Evolutionary conservation across 2,888 invertebrate genomes (phyloP), one percentile per base, ranked within the genome.

Genomic region (Noctua comes): DNA sequence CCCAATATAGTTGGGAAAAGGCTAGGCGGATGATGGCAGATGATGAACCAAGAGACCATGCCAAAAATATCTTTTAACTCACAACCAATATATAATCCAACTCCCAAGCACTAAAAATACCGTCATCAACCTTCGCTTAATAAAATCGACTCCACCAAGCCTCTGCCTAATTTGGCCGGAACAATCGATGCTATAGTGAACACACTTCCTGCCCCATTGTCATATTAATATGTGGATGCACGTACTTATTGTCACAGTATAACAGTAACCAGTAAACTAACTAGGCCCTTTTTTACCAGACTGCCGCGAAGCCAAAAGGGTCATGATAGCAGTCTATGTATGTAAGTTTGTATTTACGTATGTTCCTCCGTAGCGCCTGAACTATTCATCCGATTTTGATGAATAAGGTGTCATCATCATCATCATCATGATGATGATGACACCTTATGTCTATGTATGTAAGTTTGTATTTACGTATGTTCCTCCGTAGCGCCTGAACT

Each of bases 201-300:
- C 73, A 71, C 74, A 85, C 74, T 86, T 86, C 88, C 88, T 88
- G 88, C 43, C 65, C 11, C 66, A 85, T 72, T 85, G 86, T 81
- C 68, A 65, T 73, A 76, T 76, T 76, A 69, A 77, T 84, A 79
- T 73, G 51, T 75, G 62, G 13, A 59, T 82, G 83, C 40, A 24
- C 54, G 54, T 43, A 74, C 36, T 18, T 59, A 80, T 80, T 81
- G 80, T 81, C 21, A 64, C 31, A 31, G 64, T 36, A 36, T 64
- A 31, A 64, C 64, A 36, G 11, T 36, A 36, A 64, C 10, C 36
- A 64, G 64, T 64, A 21, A 36, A 64, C 21, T 36, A 64, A 36
- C 10, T 11, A 36, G 0, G 10, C 64, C 21, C 21, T 64, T 43
- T 43, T 40, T 40, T 7, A 40, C 40, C 40, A 7, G 40, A 40